Conservation (phyloP, 30 jellyfish, hydroid and myxozoan species). For the Aurelia aurita region DNA sequence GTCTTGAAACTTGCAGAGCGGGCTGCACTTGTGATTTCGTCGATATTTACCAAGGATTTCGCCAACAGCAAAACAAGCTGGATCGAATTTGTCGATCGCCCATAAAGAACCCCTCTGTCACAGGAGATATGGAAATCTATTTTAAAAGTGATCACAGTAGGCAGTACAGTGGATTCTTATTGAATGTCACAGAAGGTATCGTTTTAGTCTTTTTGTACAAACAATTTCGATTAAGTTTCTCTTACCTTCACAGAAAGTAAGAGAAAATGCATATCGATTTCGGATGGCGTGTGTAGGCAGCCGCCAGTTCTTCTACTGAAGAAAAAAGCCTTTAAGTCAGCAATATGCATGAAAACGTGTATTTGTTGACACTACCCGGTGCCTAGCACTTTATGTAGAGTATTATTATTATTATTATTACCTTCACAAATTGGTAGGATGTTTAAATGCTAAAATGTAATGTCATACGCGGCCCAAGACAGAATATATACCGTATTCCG, state of each 20-base stretch:
- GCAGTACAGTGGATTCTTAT: not conserved
- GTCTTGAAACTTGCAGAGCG: not conserved
- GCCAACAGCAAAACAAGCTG: not conserved
- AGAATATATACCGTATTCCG: too few relatives aligned
- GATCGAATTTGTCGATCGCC: not conserved
- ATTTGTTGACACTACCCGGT: too few relatives aligned
- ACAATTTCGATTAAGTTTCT: too few relatives aligned
- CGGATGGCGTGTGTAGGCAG: too few relatives aligned
- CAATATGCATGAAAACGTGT: not conserved
- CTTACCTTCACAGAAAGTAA: too few relatives aligned
- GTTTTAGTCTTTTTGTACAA: not conserved
- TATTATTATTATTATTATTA: too few relatives aligned
- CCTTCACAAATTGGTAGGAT: too few relatives aligned
- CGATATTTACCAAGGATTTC: not conserved
- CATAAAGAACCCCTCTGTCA: not conserved
- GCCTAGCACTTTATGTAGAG: not conserved
- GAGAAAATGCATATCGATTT: too few relatives aligned
- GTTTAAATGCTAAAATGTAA: too few relatives aligned
- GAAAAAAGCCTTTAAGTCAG: too few relatives aligned
- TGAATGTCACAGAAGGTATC: constrained; percentile 33
- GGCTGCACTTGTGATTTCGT: constrained; percentile 24
- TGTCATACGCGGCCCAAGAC: too few relatives aligned
- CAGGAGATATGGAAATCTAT: constrained; percentile 11
- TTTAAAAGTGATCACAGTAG: constrained; percentile 2
- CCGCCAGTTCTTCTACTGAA: too few relatives aligned